Conservation (phyloP, 2,797 vertebrate species). For the Apodemus agrarius region DNA sequence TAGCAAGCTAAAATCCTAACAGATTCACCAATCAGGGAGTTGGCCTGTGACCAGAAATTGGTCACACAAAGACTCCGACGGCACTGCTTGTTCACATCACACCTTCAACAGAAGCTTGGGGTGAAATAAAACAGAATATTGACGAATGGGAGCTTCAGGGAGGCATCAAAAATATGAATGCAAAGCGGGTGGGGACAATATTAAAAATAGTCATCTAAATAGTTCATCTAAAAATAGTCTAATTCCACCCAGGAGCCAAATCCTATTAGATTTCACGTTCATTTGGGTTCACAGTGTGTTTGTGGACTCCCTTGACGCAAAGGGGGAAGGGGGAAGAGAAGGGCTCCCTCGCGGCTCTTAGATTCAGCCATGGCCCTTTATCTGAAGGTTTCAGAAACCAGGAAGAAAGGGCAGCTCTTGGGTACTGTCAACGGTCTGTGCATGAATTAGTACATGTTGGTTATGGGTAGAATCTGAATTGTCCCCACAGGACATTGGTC, state of each 20-base stretch:
- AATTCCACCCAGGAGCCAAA: slow-evolving; percentile 69
- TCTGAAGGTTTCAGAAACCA: background rate
- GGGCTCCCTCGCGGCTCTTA: background rate
- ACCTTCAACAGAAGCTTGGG: slow-evolving; percentile 42
- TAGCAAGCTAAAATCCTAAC: background rate
- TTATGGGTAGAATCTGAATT: background rate
- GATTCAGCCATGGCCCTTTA: background rate
- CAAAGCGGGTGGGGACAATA: slow-evolving; percentile 63
- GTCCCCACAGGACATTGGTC: background rate
- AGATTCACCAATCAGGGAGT: background rate
- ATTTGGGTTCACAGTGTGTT: slow-evolving; percentile 68
- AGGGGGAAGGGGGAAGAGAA: background rate
- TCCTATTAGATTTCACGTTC: slow-evolving; percentile 78
- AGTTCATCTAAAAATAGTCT: slow-evolving; percentile 80
- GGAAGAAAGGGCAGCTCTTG: background rate
- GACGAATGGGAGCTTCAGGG: slow-evolving; percentile 44
- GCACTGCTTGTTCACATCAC: background rate
- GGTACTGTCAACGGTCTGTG: background rate
- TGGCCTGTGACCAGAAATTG: background rate
- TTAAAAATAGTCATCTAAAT: slow-evolving; percentile 68
- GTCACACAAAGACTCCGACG: background rate
- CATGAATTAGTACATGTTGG: background rate
- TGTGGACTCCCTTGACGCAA: background rate
- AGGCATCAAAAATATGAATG: slow-evolving; percentile 70
- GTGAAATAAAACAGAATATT: slow-evolving; percentile 58